phyloP scores from a whole-genome alignment of 2,888 invertebrate genomes.

The Tanytarsus gracilentus region DNA sequence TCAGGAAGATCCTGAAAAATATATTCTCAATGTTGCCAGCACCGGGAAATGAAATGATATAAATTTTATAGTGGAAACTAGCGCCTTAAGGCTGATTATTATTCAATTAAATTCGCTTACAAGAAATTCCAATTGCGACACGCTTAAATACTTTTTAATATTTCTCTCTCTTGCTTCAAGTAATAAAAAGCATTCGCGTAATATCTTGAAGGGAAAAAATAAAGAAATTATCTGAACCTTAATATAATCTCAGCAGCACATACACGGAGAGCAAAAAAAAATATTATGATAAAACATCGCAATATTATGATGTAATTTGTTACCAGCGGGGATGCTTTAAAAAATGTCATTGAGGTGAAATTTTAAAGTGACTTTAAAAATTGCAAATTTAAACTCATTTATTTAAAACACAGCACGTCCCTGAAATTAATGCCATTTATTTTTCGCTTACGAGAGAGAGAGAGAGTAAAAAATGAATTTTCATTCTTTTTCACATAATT shows the following conservation, averaged over 20 bases:
- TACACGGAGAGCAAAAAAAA: neutral
- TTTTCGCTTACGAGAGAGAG: no score
- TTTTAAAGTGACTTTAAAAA: no score
- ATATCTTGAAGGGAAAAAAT: neutral
- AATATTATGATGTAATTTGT: neutral
- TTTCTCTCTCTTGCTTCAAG: neutral
- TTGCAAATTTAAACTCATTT: no score
- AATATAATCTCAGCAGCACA: neutral
- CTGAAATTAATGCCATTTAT: no score
- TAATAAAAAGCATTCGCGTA: slow-evolving; percentile 17
- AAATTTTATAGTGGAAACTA: slow-evolving; percentile 10
- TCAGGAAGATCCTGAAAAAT: neutral
- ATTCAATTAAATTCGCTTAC: slow-evolving; percentile 10
- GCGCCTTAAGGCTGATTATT: slow-evolving; percentile 1
- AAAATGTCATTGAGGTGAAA: no score
- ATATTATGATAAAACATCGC: neutral
- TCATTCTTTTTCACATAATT: slow-evolving; percentile 15
- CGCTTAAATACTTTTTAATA: no score
- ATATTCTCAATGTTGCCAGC: neutral
- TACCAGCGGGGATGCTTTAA: neutral
- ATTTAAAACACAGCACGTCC: no score
- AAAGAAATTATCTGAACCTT: slow-evolving; percentile 13
- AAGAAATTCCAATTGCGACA: neutral
- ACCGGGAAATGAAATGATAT: neutral
- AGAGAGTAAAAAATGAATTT: slow-evolving; percentile 7